Evolutionary conservation across 2,797 vertebrate genomes (phyloP).

Genomic region (Gymnothorax reevesii): DNA sequence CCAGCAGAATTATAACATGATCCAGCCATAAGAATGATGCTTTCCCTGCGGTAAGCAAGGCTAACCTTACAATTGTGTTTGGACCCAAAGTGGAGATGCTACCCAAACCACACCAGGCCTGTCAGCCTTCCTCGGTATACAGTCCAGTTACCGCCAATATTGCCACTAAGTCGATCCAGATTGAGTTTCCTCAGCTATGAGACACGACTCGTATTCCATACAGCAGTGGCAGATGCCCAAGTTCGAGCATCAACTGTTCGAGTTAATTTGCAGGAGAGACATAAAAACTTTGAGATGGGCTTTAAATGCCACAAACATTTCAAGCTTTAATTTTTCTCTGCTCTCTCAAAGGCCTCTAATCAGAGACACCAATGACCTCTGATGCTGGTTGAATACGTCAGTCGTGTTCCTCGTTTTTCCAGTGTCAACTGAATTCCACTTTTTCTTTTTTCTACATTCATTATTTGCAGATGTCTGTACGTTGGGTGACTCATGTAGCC

Average conservation of each 20-base stretch:
- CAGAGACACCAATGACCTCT: background rate
- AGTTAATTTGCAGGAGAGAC: background rate
- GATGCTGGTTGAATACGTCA: background rate
- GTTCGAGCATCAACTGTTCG: background rate
- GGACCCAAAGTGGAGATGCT: background rate
- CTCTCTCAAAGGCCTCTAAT: background rate
- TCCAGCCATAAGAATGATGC: background rate
- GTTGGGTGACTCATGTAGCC: background rate
- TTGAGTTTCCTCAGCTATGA: background rate
- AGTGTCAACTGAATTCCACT: background rate
- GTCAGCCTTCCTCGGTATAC: background rate
- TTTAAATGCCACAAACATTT: background rate
- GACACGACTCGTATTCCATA: background rate
- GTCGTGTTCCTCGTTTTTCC: background rate
- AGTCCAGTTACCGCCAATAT: background rate
- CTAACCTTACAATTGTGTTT: background rate
- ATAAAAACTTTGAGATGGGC: background rate
- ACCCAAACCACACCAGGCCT: background rate
- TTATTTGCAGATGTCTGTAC: background rate
- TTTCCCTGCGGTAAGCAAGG: background rate
- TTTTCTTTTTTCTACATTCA: background rate
- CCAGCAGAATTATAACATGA: background rate
- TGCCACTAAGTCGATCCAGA: background rate
- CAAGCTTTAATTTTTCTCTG: background rate
- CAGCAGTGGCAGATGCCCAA: background rate